These are phyloP conservation scores for Pithys albifrons DNA, from an alignment of 2,113 vertebrate genomes.

Conservation along the genomic window DNA sequence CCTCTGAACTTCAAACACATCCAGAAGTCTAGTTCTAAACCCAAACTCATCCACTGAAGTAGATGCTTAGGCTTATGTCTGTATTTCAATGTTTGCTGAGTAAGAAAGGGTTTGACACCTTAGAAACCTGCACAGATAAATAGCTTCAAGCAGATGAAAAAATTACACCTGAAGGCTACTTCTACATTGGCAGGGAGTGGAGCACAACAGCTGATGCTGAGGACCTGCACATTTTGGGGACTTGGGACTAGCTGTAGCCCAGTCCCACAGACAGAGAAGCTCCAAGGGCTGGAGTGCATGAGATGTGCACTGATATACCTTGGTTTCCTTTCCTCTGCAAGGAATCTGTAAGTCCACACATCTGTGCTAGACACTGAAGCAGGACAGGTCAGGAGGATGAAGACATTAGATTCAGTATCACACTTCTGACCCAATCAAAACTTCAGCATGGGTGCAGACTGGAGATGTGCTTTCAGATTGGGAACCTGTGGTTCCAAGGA, in stretches of 20 bases:
- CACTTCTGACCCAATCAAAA: background rate
- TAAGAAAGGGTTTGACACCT: background rate
- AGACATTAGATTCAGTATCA: background rate
- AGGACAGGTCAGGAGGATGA: background rate
- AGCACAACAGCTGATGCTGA: background rate
- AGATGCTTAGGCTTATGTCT: background rate
- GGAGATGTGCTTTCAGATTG: background rate
- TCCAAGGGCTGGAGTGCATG: background rate
- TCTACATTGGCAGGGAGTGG: background rate
- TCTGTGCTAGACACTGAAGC: background rate
- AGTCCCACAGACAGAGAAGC: background rate
- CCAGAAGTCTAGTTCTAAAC: background rate
- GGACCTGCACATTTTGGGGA: background rate
- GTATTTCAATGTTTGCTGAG: background rate
- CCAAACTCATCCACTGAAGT: background rate
- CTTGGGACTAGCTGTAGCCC: background rate
- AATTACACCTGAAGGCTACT: background rate
- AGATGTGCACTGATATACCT: background rate
- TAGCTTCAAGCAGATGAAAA: background rate
- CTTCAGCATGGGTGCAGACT: background rate
- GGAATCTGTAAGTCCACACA: background rate
- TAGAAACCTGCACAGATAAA: rapidly evolving
- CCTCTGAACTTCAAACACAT: background rate
- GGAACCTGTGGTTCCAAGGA: background rate
- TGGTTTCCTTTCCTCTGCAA: background rate